These are phyloP conservation scores for Leucophora obtusa DNA, from an alignment of 2,888 invertebrate species.

Conservation along the genomic window DNA sequence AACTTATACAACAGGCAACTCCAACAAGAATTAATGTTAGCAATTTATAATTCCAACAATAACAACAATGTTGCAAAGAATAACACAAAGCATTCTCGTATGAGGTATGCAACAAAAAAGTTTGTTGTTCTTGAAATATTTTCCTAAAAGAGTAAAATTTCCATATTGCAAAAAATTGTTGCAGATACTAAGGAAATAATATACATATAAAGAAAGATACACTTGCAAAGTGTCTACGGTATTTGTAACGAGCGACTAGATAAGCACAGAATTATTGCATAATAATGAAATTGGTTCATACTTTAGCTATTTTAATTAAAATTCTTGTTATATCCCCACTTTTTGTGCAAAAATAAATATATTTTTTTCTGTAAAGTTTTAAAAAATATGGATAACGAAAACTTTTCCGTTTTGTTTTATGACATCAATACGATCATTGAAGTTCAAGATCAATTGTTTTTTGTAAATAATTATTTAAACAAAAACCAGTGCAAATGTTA, in stretches of 20 bases:
- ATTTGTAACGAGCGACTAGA: neutral
- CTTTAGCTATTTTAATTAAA: too few species aligned
- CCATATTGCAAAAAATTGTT: neutral
- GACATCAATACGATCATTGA: too few species aligned
- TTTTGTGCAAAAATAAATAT: too few species aligned
- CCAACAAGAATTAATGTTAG: slow-evolving; percentile 62
- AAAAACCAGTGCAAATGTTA: too few species aligned
- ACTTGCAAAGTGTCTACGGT: neutral
- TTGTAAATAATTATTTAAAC: too few species aligned
- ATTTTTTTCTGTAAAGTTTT: too few species aligned
- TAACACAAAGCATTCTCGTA: slow-evolving; percentile 1
- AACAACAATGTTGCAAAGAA: slow-evolving; percentile 59
- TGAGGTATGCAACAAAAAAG: neutral
- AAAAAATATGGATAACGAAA: too few species aligned
- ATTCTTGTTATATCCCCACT: too few species aligned
- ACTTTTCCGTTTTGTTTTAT: too few species aligned
- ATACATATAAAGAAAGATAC: neutral
- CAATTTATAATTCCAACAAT: slow-evolving; percentile 62
- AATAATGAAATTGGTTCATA: neutral
- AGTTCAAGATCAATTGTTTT: too few species aligned
- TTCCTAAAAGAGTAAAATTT: neutral
- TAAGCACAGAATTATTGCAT: neutral
- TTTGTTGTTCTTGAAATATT: neutral
- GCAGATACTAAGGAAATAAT: neutral
- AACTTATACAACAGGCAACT: neutral